phyloP scores from a whole-genome alignment of 1,140 invertebrate genomes.

The Ceratosolen solmsi region DNA sequence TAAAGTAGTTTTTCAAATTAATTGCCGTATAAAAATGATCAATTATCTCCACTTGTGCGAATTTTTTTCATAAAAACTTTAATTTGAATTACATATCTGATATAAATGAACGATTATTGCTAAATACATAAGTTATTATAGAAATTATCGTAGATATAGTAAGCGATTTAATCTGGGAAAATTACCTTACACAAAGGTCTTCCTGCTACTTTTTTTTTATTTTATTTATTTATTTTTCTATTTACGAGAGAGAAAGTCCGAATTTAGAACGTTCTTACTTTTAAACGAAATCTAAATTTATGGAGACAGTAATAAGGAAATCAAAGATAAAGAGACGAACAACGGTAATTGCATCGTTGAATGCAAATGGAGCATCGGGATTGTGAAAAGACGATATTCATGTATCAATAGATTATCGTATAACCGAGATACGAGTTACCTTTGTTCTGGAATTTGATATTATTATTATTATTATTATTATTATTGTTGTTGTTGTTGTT shows the following conservation, averaged over 20 bases:
- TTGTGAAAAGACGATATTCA: neutral
- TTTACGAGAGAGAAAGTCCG: neutral
- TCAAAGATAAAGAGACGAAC: neutral
- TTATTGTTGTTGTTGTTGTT: no score
- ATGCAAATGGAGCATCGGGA: neutral
- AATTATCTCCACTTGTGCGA: neutral
- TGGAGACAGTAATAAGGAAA: neutral
- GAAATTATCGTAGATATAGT: neutral
- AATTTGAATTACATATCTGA: neutral
- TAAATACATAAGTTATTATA: neutral
- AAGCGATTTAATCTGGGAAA: neutral
- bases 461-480: neutral
- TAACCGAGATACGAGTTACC: neutral
- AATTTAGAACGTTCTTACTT: neutral
- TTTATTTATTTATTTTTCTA: no score
- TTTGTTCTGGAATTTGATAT: neutral
- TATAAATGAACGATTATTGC: conserved; percentile 1
- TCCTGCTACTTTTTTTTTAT: neutral
- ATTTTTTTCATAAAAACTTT: neutral
- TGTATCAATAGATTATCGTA: neutral
- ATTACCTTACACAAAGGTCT: neutral
- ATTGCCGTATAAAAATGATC: no score
- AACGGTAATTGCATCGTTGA: neutral
- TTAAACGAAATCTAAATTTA: neutral
- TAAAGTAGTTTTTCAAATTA: no score